Percentiles rank a stretch among this genome's conserved stretches.
Conservation (phyloP, 2,113 vertebrate genomes). For the Prolemur simus region DNA sequence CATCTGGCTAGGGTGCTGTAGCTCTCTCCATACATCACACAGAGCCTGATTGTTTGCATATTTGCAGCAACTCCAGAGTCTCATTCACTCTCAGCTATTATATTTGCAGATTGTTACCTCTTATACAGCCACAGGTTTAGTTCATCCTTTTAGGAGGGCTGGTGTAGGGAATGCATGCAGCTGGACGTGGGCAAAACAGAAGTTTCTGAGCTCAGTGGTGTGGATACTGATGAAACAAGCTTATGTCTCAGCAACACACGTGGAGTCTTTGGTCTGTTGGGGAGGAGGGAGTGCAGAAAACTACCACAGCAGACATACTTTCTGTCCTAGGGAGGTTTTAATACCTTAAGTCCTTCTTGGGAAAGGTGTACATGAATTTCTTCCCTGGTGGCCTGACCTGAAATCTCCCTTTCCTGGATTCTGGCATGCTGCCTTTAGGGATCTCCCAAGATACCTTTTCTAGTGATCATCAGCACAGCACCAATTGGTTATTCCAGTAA, state of each 20-base stretch:
- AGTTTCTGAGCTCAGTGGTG: background rate
- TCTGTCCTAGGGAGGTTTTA: background rate
- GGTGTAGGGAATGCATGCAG: background rate
- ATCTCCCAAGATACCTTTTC: background rate
- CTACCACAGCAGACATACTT: background rate
- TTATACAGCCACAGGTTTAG: background rate
- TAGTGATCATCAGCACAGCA: background rate
- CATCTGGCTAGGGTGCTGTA: background rate
- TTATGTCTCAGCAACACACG: background rate
- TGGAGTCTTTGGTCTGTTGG: background rate
- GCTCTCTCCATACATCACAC: background rate
- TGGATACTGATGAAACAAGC: background rate
- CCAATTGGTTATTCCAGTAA: background rate
- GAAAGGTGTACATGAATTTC: background rate
- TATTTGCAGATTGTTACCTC: constrained; percentile 28
- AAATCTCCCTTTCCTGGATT: background rate
- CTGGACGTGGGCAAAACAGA: background rate
- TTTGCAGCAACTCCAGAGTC: background rate
- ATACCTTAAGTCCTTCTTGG: background rate
- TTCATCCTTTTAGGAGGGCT: constrained; percentile 20
- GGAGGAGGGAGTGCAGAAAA: background rate
- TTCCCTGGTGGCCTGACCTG: background rate
- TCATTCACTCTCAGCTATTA: background rate
- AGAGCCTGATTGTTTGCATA: background rate
- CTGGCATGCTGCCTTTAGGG: background rate